These are phyloP conservation scores for Hemithea aestivaria DNA, from an alignment of 2,888 invertebrate genomes.

Conservation along the genomic window DNA sequence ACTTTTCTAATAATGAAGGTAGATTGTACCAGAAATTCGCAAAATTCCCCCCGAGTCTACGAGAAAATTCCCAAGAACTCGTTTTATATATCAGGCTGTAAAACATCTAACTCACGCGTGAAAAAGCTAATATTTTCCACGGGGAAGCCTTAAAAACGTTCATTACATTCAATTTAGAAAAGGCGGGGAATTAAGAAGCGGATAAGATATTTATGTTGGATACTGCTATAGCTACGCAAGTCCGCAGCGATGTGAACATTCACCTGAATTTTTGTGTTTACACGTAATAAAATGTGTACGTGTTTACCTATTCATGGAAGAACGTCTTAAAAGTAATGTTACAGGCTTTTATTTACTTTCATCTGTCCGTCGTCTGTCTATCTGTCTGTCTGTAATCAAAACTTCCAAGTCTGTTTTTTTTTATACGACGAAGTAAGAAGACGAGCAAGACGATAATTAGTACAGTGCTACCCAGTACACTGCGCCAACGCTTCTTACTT, in stretches of 20 bases:
- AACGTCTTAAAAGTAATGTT: no score
- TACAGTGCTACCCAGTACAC: no score
- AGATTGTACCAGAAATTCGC: constrained; percentile 28
- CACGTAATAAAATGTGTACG: no score
- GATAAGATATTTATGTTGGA: constrained; percentile 17
- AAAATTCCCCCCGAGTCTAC: constrained; percentile 34
- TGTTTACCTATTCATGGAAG: no score
- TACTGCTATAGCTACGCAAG: constrained; percentile 8
- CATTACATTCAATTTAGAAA: constrained; percentile 47
- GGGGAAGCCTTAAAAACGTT: constrained; percentile 45
- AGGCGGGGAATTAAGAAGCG: constrained; percentile 26
- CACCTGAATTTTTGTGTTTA: constrained; percentile 4
- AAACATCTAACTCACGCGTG: constrained; percentile 45
- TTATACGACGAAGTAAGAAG: no score
- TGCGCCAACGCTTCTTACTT: no score
- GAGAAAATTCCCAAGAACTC: constrained; percentile 38
- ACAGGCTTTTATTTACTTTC: no score
- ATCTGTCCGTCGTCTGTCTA: no score
- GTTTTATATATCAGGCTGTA: constrained; percentile 43
- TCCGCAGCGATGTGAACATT: constrained; percentile 1
- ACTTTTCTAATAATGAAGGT: constrained; percentile 25
- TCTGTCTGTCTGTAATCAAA: no score
- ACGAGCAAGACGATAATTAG: no score
- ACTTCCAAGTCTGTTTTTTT: no score
- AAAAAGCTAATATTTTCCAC: constrained; percentile 51